Base-by-base conservation (phyloP, 2,888 invertebrate species). In the Automeris io region DNA sequence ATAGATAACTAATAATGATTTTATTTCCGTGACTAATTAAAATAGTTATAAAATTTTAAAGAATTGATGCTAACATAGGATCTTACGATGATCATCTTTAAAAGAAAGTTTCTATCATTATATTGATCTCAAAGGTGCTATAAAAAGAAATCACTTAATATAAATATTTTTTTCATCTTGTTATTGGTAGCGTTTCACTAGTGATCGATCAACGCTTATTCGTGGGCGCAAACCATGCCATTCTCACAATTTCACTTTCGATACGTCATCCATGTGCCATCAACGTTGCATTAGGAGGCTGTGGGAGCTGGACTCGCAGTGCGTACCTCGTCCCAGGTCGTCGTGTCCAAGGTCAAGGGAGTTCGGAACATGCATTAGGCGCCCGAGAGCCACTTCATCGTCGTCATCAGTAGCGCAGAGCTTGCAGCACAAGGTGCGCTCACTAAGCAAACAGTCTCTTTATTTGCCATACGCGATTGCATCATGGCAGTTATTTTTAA, bases 91-190 rank as follows among this genome's bases (percentile, higher is more conserved):
- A 70, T 68, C 47, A 60, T 70, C 73, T 69, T 42, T 49, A 49
- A 51, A 52, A 67, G 43, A 50, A 65, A 62, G 70, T 67, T 66
- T 74, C 71, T 66, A 70, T 59, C n/a, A 57, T 63, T 59, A 50
- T 56, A 71, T 72, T 57, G 64, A 70, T 75, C 65, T 77, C 70
- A 78, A 70, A 74, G 85, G 82, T 85, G 85, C 85, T 82, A 81
- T 62, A 71, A 61, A 63, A 66, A 64, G 61, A 54, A 45, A 57
- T 65, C 59, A 68, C 55, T 61, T 63, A 61, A n/a, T n/a, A n/a
- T n/a, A 57, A 61, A 60, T 59, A 63, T 59, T 72, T 56, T 61
- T 66, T 57, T 66, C 70, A 72, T 69, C 58, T 64, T 65, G 68
- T 67, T 69, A 62, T 67, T 46, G 41, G 69, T 75, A 78, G 75